Evolutionary conservation across 2,113 vertebrate species (phyloP), one percentile per base, ranked within the genome.

Genomic region (Marmota monax): DNA sequence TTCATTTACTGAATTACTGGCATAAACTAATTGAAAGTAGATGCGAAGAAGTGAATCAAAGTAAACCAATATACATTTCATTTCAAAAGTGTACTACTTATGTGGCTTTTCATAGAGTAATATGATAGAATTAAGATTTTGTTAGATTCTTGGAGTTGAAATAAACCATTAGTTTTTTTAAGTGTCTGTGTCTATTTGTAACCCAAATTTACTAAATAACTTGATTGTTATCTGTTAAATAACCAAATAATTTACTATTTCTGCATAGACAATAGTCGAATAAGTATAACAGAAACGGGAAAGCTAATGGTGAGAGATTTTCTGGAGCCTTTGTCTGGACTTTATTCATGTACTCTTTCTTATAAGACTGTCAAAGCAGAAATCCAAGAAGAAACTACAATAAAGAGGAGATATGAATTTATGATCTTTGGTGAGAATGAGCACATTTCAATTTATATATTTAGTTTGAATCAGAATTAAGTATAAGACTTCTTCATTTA

Each of bases 331-430:
- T 96, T 98, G 96, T 99, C 99, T 85, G 99, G 98, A 97, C 84
- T 96, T 94, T 99, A 99, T 85, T 98, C 96, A 16, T 99, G 99
- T 86, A 98, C 88, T 53, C 97, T 99, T 69, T 97, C 98, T 96
- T 98, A 98, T 95, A 98, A 98, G 92, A 95, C 92, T 91, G 37
- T 99, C 22, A 96, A 97, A 92, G 96, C 92, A 13, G 97, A 92
- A 0, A 98, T 97, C 7, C 97, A 97, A 65, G 96, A 97, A 94
- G 98, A 98, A 91, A 97, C 37, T 45, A 84, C 94, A 29, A 12
- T 88, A 25, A 90, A 96, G 63, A 97, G 97, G 70, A 93, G 34
- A 4, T 98, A 98, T 17, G 96, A 96, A 82, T 99, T 99, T 92
- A 94, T 98, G 98, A 48, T 98, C 7, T 98, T 98, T 16, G 98